A percentile compares a stretch with the other conserved stretches of the same genome.
phyloP scores from a whole-genome alignment of 2,113 vertebrate species.

The Lophochroa leadbeateri region DNA sequence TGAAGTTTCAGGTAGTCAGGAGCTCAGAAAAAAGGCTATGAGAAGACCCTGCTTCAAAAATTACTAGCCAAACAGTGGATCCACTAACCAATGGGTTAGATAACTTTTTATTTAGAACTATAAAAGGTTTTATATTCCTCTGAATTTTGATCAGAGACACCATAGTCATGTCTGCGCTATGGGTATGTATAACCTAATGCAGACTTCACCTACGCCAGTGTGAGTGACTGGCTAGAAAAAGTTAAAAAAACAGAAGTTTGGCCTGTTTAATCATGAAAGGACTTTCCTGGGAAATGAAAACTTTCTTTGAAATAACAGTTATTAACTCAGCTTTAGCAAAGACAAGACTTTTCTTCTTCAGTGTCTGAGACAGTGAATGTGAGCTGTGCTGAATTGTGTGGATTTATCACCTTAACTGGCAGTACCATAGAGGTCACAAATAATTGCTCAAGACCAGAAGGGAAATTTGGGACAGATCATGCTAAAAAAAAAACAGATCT shows the following conservation, averaged over 20 bases:
- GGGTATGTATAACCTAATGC: background rate
- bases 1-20: background rate
- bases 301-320: background rate
- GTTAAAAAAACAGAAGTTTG: background rate
- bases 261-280: background rate
- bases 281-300: background rate
- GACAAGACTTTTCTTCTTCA: background rate
- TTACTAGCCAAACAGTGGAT: background rate
- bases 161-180: background rate
- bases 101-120: background rate
- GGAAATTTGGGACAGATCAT: background rate
- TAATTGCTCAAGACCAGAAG: background rate
- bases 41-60: background rate
- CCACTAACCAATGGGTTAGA: background rate
- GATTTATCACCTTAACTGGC: background rate
- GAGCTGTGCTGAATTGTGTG: background rate
- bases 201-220: background rate
- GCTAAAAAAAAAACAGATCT: background rate
- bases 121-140: background rate
- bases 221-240: background rate
- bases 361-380: background rate
- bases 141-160: background rate
- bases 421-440: fast-evolving
- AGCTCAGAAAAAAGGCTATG: background rate
- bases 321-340: background rate